These are phyloP conservation scores for Parazoanthus swiftii DNA, from an alignment of 92 coral and sea anemone species.

Conservation along the genomic window DNA sequence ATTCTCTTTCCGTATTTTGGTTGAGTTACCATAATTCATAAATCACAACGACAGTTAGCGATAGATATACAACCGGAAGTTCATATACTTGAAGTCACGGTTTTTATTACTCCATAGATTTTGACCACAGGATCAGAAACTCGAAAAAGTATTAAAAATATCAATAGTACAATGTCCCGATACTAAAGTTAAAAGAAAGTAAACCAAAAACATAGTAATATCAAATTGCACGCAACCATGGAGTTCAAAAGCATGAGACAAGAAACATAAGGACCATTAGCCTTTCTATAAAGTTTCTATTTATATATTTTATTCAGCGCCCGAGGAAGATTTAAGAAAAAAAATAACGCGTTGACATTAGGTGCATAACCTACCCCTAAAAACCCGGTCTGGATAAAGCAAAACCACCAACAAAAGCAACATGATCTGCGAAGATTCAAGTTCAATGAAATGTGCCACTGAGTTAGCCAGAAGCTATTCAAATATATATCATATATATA, in stretches of 20 bases:
- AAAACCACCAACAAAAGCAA: too few relatives aligned
- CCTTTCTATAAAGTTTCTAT: not conserved
- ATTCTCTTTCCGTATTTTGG: constrained; percentile 2
- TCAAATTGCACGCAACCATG: not conserved
- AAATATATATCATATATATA: too few relatives aligned
- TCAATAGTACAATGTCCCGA: not conserved
- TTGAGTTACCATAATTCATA: not conserved
- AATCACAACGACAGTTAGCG: not conserved
- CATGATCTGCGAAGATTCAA: not conserved
- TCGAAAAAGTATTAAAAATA: not conserved
- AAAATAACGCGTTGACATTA: not conserved
- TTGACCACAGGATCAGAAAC: not conserved
- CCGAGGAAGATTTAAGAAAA: not conserved
- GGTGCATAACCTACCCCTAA: not conserved
- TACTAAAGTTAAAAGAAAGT: not conserved
- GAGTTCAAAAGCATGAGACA: not conserved
- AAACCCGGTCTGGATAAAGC: too few relatives aligned
- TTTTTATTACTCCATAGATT: constrained; percentile 2
- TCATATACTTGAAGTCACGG: not conserved
- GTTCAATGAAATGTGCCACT: too few relatives aligned
- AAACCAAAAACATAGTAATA: not conserved
- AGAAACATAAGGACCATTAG: not conserved
- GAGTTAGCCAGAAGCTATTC: too few relatives aligned
- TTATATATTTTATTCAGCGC: not conserved
- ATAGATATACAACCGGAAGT: constrained; percentile 4